These are phyloP conservation scores for Ataeniobius toweri DNA, from an alignment of 2,797 vertebrate genomes.

Conservation along the genomic window DNA sequence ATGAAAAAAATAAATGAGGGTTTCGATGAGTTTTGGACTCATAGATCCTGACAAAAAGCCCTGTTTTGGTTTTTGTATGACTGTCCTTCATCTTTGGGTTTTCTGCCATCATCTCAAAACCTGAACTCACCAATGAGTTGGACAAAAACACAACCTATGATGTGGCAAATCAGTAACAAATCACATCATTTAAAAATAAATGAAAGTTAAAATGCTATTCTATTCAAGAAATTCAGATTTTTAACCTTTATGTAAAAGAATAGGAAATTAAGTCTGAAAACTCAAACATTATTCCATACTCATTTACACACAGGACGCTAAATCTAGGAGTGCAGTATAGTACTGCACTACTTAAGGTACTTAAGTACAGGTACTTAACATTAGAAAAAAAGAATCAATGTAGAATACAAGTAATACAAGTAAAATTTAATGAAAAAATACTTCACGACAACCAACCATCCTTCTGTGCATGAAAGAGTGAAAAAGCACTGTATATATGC, in stretches of 20 bases:
- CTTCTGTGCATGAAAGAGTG: background rate
- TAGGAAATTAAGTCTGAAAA: background rate
- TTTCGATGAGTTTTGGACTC: background rate
- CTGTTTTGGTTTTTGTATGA: background rate
- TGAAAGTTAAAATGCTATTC: background rate
- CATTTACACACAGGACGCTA: background rate
- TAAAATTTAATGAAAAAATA: background rate
- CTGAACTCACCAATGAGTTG: no score
- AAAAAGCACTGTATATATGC: background rate
- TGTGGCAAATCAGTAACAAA: background rate
- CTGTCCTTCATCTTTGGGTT: no score
- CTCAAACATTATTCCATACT: no score
- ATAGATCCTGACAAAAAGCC: background rate
- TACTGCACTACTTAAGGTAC: no score
- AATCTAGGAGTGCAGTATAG: background rate
- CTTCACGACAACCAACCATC: background rate
- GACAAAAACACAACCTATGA: background rate
- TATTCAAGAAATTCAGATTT: background rate
- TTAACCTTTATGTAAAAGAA: background rate
- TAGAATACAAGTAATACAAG: background rate
- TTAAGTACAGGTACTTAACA: background rate
- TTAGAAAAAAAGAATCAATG: background rate
- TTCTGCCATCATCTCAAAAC: background rate
- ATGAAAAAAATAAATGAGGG: no score
- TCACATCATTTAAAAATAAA: background rate